Conservation (phyloP, 2,113 vertebrate genomes). For the Geococcyx californianus region DNA sequence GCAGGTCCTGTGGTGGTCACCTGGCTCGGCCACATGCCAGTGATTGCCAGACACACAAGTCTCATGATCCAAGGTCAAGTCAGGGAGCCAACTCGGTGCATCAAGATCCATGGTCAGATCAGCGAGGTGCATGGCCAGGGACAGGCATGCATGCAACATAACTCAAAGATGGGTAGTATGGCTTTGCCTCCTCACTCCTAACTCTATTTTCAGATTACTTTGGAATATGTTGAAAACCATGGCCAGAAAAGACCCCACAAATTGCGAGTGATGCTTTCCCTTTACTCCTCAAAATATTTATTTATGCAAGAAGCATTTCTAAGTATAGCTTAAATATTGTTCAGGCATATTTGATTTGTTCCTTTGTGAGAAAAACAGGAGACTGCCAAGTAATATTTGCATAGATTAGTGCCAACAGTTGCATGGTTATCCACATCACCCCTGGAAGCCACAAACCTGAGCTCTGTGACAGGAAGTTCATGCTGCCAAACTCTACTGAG, state of each 20-base stretch:
- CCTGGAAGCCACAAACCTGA: background rate
- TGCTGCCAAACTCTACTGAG: background rate
- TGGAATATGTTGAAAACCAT: background rate
- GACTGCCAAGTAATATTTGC: background rate
- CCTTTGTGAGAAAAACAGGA: background rate
- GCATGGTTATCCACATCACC: background rate
- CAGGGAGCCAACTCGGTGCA: background rate
- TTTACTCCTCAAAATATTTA: background rate
- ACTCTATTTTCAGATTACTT: background rate
- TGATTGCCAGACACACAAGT: background rate
- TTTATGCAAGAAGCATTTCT: background rate
- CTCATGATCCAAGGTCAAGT: background rate
- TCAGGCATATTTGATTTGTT: background rate
- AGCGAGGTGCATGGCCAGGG: background rate
- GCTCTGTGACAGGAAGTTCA: background rate
- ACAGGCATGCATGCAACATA: rapidly evolving
- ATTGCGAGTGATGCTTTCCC: background rate
- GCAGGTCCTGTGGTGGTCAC: background rate
- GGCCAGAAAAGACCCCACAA: background rate
- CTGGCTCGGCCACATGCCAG: background rate
- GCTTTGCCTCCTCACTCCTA: background rate
- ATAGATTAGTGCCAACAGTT: background rate
- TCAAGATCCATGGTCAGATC: background rate
- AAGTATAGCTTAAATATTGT: background rate
- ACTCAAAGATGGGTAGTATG: no score